These are phyloP conservation scores for Dicentrarchus labrax DNA, from an alignment of 2,113 vertebrate species.

Conservation along the genomic window DNA sequence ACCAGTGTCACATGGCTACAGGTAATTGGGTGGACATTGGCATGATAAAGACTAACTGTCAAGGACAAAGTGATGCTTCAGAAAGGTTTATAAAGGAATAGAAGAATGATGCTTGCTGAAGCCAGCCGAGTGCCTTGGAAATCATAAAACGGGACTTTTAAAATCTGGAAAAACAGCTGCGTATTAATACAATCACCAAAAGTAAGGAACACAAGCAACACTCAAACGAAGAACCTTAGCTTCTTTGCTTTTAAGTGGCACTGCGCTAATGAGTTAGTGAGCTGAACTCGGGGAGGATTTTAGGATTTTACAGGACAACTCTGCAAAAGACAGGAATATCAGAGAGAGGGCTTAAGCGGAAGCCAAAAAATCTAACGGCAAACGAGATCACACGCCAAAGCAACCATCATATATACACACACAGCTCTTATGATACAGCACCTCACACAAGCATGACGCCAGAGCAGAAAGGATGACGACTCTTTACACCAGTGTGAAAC, in stretches of 20 bases:
- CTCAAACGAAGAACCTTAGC: constrained; percentile 19
- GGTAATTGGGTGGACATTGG: constrained; percentile 34
- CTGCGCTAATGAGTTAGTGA: constrained; percentile 11
- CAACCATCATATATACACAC: constrained; percentile 46
- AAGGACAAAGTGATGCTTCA: constrained; percentile 31
- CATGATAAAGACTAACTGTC: constrained; percentile 16
- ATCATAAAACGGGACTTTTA: constrained; percentile 2
- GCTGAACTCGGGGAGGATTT: constrained; percentile 11
- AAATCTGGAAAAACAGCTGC: constrained; percentile 4
- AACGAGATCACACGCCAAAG: constrained; percentile 52
- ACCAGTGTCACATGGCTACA: constrained; percentile 25
- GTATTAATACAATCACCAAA: constrained; percentile 41
- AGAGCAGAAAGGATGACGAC: constrained; percentile 29
- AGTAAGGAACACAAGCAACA: constrained; percentile 16
- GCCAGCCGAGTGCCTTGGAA: neutral
- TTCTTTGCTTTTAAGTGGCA: constrained; percentile 37
- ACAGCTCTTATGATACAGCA: constrained; percentile 70
- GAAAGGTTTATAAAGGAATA: constrained; percentile 8
- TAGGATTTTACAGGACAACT: constrained; percentile 33
- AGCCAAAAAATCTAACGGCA: constrained; percentile 53
- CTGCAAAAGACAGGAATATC: constrained; percentile 24
- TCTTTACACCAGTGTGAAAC: constrained; percentile 67
- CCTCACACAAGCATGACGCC: constrained; percentile 45
- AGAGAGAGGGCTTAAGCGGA: constrained; percentile 33
- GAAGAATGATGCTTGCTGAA: neutral